phyloP scores from a whole-genome alignment of 2,113 vertebrate species.

The Larimichthys crocea region DNA sequence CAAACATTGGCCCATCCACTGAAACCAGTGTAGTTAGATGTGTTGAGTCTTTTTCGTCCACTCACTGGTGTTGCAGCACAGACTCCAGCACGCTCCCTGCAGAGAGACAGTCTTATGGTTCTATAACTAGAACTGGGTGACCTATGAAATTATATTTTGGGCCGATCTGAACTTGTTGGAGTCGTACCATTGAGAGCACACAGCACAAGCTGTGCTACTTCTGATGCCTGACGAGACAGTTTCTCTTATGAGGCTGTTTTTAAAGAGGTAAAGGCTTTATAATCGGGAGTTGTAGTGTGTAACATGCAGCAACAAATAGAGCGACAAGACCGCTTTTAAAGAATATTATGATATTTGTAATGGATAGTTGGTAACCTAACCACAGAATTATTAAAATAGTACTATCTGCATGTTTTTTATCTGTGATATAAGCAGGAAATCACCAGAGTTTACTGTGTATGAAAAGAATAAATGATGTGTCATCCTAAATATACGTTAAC shows the following conservation, averaged over 20 bases:
- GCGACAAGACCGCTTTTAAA: background rate
- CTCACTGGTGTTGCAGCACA: conserved; percentile 26
- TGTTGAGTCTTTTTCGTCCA: background rate
- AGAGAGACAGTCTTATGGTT: conserved; percentile 42
- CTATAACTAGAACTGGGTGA: conserved; percentile 81
- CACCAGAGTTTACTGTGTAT: background rate
- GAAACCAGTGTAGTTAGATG: conserved; percentile 10
- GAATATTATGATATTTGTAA: background rate
- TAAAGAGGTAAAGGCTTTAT: conserved; percentile 11
- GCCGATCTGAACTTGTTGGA: conserved; percentile 71
- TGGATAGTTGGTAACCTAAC: no score
- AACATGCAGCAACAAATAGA: background rate
- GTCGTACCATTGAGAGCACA: conserved; percentile 58
- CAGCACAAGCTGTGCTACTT: conserved; percentile 75
- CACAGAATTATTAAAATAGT: background rate
- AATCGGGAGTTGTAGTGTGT: background rate
- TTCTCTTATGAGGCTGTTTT: conserved; percentile 19
- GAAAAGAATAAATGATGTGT: background rate
- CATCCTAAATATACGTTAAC: background rate
- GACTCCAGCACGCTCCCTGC: conserved; percentile 27
- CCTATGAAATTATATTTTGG: conserved; percentile 76
- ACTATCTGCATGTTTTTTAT: background rate
- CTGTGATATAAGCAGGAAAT: background rate
- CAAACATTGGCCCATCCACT: background rate
- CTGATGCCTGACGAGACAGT: conserved; percentile 23